phyloP scores from a whole-genome alignment of 1,140 invertebrate species.

The Drosophila teissieri region DNA sequence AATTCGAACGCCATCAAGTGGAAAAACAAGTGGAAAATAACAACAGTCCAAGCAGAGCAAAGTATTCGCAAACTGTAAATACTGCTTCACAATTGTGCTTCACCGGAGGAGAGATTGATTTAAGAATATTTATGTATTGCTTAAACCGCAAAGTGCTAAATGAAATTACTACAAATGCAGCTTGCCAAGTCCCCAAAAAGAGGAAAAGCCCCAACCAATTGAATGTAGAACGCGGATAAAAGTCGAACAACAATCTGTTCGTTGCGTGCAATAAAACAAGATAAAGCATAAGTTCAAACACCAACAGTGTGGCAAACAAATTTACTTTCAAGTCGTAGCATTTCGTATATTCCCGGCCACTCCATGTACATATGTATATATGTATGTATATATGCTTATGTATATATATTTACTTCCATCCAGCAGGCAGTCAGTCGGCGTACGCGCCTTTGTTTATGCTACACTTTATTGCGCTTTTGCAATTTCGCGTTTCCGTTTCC shows the following conservation, averaged over 20 bases:
- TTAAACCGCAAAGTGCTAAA: not conserved
- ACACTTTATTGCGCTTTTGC: conserved; percentile 83
- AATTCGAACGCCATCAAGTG: conserved; percentile 38
- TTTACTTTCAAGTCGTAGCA: conserved; percentile 79
- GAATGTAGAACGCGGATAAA: conserved; percentile 35
- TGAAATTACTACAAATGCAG: not conserved
- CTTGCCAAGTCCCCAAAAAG: not conserved
- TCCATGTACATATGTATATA: conserved; percentile 3
- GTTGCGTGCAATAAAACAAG: conserved; percentile 36
- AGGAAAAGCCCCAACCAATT: conserved; percentile 19
- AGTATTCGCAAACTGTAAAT: conserved; percentile 5
- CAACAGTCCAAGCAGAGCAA: conserved; percentile 5
- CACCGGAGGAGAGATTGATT: too few relatives aligned
- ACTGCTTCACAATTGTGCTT: not conserved
- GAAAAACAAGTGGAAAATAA: conserved; percentile 39
- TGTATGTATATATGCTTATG: not conserved
- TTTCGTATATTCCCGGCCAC: conserved; percentile 1
- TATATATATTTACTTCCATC: conserved; percentile 22
- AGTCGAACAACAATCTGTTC: conserved; percentile 42
- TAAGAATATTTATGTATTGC: too few relatives aligned
- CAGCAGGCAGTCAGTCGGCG: conserved; percentile 59
- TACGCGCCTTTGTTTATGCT: conserved; percentile 80
- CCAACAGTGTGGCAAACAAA: conserved; percentile 64
- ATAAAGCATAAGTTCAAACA: conserved; percentile 44
- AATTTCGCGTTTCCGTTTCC: conserved; percentile 82